phyloP scores from a whole-genome alignment of 2,888 invertebrate genomes.

The Dryomyza anilis region DNA sequence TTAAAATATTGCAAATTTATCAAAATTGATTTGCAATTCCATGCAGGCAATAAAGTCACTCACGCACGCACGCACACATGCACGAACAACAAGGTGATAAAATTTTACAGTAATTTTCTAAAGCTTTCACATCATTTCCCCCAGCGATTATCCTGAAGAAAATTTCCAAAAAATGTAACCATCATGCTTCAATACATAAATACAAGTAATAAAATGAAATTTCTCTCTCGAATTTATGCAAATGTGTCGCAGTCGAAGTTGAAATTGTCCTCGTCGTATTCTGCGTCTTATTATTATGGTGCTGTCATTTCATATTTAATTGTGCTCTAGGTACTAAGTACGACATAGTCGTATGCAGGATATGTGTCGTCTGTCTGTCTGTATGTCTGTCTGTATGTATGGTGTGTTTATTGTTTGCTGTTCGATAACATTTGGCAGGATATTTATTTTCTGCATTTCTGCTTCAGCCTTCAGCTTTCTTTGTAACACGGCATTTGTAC shows the following conservation, averaged over 20 bases:
- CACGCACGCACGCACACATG: no score
- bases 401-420: background rate
- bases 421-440: background rate
- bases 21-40: no score
- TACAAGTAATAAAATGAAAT: background rate
- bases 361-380: background rate
- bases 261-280: no score
- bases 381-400: background rate
- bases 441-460: background rate
- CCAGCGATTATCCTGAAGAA: no score
- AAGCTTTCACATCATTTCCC: no score
- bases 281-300: background rate
- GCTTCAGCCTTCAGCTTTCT: background rate
- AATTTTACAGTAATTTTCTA: no score
- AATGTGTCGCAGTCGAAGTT: no score
- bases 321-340: no score
- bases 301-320: constrained; percentile 13
- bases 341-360: no score
- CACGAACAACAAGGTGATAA: no score
- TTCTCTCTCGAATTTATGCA: constrained; percentile 5
- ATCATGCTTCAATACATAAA: background rate
- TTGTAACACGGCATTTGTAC: background rate
- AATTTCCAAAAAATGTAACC: background rate
- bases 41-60: no score
- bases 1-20: no score